Base-by-base conservation (phyloP, 2,113 vertebrate genomes). In the Phasianus colchicus region DNA sequence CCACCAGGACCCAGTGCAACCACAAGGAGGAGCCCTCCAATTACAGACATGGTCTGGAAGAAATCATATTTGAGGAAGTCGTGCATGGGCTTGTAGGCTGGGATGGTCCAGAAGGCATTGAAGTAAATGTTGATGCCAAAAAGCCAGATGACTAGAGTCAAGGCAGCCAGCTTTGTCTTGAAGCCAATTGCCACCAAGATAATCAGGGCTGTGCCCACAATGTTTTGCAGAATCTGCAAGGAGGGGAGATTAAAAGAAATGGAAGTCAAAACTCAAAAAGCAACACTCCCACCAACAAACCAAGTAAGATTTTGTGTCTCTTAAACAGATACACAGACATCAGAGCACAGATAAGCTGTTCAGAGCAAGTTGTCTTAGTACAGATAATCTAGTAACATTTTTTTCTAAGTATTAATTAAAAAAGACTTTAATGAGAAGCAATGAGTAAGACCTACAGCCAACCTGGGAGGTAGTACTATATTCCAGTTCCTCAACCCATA, bases 41-140 rank as follows among this genome's bases (percentile, higher is more conserved):
- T 99, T 83, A 99, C 99, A 5, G 99, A 99, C 95, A 99, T 99
- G 97, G 99, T 99, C 98, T 99, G 99, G 98, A 99, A 99, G 98
- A 99, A 99, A 97, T 99, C 99, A 2, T 99, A 99, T 96, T 98
- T 99, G 93, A 99, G 99, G 98, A 99, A 99, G 98, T 99, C 99
- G 5, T 99, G 99, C 99, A 99, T 99, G 96, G 99, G 99, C 94
- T 99, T 99, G 97, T 99, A 99, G 92, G 97, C 97, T 0, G 99
- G 99, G 85, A 99, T 81, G 96, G 98, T 98, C 99, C 99, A 99
- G 98, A 99, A 99, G 92, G 99, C 99, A 55, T 99, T 99, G 98
- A 99, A 99, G 95, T 99, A 99, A 95, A 99, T 98, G 70, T 99
- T 99, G 97, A 99, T 99, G 88, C 98, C 98, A 64, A 99, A 98